A percentile compares a stretch with the other conserved stretches of the same genome.
These are phyloP conservation scores for Sminthurinus aureus DNA, from an alignment of 2,888 invertebrate genomes.

Conservation along the genomic window DNA sequence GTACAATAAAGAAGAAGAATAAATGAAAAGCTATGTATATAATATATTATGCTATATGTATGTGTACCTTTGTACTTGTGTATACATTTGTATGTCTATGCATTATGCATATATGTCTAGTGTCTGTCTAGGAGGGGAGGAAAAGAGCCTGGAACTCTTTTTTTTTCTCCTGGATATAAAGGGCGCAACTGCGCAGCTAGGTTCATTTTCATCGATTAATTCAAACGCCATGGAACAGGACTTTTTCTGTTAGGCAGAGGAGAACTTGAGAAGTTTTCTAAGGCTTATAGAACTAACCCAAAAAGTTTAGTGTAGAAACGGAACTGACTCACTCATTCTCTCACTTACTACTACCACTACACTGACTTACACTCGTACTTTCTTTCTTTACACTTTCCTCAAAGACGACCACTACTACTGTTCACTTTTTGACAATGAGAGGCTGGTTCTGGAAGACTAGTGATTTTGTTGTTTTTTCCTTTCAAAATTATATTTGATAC, in stretches of 20 bases:
- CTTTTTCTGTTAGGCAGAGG: not conserved
- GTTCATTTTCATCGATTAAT: conserved; percentile 40
- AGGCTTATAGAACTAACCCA: not conserved
- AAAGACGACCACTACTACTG: not conserved
- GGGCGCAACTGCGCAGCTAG: conserved; percentile 23
- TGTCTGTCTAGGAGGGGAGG: not conserved
- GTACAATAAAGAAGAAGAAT: not conserved
- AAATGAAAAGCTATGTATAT: not conserved
- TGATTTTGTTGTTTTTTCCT: conserved; percentile 43
- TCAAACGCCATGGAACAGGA: conserved; percentile 32
- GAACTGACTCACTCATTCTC: not conserved
- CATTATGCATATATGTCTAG: no score
- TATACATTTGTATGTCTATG: no score
- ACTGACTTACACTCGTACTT: not conserved
- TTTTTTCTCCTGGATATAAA: conserved; percentile 3
- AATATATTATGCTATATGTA: not conserved
- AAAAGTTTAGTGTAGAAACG: not conserved
- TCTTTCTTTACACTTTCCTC: not conserved
- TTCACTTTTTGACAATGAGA: conserved; percentile 31
- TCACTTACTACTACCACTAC: not conserved
- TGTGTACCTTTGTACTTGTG: not conserved
- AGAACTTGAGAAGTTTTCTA: not conserved
- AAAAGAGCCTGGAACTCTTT: not conserved
- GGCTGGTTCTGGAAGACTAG: conserved; percentile 43
- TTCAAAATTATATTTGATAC: conserved; percentile 32